A percentile compares a stretch with the other conserved stretches of the same genome.
phyloP scores from a whole-genome alignment of 1,140 invertebrate genomes.

The Phymorhynchus buccinoides region DNA sequence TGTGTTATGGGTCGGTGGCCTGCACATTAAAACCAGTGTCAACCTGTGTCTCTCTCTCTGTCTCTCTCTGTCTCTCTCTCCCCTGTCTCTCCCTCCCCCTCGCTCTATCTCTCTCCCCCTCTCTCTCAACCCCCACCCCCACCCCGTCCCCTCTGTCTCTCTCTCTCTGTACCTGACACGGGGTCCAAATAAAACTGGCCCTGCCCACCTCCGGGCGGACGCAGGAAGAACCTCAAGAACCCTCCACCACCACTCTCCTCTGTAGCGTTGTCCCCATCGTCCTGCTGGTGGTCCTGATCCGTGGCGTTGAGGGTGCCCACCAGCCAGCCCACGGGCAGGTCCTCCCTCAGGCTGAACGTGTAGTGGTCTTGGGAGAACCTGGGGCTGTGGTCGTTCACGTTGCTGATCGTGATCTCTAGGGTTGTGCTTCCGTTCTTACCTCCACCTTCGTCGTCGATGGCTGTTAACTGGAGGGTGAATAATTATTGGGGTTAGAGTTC shows the following conservation, averaged over 20 bases:
- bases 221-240: constrained; percentile 49
- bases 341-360: constrained; percentile 83
- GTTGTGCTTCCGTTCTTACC: constrained; percentile 71
- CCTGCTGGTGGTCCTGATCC: constrained; percentile 62
- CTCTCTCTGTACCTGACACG: not conserved
- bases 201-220: not conserved
- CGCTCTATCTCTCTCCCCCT: not conserved
- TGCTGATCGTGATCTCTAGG: constrained; percentile 74
- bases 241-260: constrained; percentile 41
- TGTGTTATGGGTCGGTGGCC: no score
- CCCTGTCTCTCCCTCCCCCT: no score
- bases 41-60: no score
- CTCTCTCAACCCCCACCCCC: not conserved
- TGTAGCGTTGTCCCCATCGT: constrained; percentile 56
- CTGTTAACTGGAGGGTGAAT: constrained; percentile 3
- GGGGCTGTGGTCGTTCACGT: constrained; percentile 93
- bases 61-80: no score
- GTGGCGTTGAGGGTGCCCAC: constrained; percentile 58
- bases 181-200: not conserved
- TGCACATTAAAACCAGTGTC: no score
- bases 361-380: constrained; percentile 77
- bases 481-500: no score
- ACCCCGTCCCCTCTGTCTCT: not conserved
- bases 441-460: constrained; percentile 27
- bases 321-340: constrained; percentile 41